Conservation (phyloP, 2,113 vertebrate species). For the Abramis brama region DNA sequence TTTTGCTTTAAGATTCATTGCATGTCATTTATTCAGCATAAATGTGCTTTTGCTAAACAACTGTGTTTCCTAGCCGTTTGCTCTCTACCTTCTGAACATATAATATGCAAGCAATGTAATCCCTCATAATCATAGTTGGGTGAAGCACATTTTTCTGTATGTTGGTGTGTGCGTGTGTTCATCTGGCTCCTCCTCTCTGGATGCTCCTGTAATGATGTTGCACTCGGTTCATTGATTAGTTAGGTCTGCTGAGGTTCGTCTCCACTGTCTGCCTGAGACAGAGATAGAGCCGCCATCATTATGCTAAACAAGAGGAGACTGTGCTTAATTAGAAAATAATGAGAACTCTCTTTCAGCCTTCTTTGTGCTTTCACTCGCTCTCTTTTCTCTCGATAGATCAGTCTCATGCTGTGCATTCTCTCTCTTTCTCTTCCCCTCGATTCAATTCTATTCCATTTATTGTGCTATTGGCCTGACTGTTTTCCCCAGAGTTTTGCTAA, state of each 20-base stretch:
- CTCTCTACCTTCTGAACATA: neutral
- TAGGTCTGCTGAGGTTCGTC: constrained; percentile 44
- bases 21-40: neutral
- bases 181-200: constrained; percentile 25
- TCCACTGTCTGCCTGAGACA: constrained; percentile 40
- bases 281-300: constrained; percentile 47
- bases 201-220: constrained; percentile 44
- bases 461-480: neutral
- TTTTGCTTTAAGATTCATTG: neutral
- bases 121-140: constrained; percentile 12
- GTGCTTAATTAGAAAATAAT: constrained; percentile 57
- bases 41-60: neutral
- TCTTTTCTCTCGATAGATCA: constrained; percentile 11
- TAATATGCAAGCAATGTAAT: constrained; percentile 24
- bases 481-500: constrained; percentile 17
- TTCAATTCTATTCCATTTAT: neutral
- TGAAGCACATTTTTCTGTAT: neutral
- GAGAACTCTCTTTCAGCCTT: constrained; percentile 43
- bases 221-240: constrained; percentile 58
- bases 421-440: neutral
- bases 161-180: constrained; percentile 13
- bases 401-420: constrained; percentile 15
- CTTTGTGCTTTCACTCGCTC: constrained; percentile 14
- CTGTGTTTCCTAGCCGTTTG: neutral
- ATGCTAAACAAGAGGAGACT: constrained; percentile 43